phyloP scores from a whole-genome alignment of 1,140 invertebrate species.

The Zaprionus lachaisei region DNA sequence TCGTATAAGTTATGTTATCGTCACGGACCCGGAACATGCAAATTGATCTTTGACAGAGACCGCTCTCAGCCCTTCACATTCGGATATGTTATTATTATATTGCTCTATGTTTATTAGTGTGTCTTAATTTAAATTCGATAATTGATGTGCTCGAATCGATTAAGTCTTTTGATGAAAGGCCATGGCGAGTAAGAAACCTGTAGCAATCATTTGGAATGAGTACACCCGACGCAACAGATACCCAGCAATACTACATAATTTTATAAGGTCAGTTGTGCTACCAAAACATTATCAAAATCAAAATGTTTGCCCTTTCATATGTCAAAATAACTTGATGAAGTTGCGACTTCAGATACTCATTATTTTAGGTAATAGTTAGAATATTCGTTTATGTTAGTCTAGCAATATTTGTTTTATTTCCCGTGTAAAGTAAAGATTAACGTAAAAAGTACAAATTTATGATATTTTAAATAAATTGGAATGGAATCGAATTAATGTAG shows the following conservation, averaged over 20 bases:
- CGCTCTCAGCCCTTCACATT: constrained; percentile 6
- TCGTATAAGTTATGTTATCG: background rate
- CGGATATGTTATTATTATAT: background rate
- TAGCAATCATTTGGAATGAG: background rate
- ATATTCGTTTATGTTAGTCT: too few relatives aligned
- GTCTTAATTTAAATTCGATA: constrained; percentile 18
- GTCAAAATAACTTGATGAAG: too few relatives aligned
- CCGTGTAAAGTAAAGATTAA: too few relatives aligned
- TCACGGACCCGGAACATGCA: background rate
- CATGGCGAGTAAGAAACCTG: background rate
- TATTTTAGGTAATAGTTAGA: too few relatives aligned
- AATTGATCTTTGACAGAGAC: background rate
- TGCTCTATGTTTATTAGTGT: background rate
- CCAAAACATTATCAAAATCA: too few relatives aligned
- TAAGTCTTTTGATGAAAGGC: constrained; percentile 4
- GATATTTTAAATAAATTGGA: too few relatives aligned
- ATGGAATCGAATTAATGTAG: too few relatives aligned
- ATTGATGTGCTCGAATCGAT: constrained; percentile 16
- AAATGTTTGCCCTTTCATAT: too few relatives aligned
- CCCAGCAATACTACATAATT: background rate
- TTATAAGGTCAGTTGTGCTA: too few relatives aligned
- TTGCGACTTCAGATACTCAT: too few relatives aligned
- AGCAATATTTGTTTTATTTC: too few relatives aligned
- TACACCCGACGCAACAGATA: background rate
- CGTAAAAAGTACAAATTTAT: too few relatives aligned